phyloP scores from a whole-genome alignment of 2,113 vertebrate species.

The Oreochromis spilurus region DNA sequence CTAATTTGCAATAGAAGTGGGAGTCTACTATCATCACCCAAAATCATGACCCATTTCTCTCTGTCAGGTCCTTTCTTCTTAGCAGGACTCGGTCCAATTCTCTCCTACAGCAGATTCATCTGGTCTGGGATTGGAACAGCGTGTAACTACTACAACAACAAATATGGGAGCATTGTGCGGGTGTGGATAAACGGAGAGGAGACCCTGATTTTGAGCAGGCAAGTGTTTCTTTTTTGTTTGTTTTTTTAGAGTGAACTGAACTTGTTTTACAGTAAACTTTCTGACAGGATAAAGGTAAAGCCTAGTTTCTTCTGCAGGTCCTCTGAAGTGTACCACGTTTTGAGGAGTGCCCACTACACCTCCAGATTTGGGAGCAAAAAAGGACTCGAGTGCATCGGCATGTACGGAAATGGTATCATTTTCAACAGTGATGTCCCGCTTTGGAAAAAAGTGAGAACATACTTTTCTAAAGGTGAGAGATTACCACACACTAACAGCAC shows the following conservation, averaged over 20 bases:
- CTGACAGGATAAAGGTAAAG: neutral
- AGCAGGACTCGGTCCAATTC: constrained; percentile 84
- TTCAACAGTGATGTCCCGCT: constrained; percentile 86
- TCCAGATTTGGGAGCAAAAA: constrained; percentile 84
- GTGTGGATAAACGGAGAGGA: constrained; percentile 95
- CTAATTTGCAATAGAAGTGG: neutral
- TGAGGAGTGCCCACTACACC: constrained; percentile 83
- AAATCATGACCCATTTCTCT: neutral
- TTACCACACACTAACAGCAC: neutral
- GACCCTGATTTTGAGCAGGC: constrained; percentile 92
- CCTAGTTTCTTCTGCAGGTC: constrained; percentile 68
- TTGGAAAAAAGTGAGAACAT: constrained; percentile 83
- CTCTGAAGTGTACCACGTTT: constrained; percentile 81
- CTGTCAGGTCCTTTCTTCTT: constrained; percentile 83
- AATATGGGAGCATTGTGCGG: constrained; percentile 86
- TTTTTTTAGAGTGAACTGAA: neutral
- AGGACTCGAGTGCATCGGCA: constrained; percentile 86
- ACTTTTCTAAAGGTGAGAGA: constrained; percentile 85
- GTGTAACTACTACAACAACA: constrained; percentile 91
- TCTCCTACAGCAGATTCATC: constrained; percentile 84
- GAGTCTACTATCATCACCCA: neutral
- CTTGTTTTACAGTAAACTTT: neutral
- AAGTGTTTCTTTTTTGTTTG: constrained; percentile 26
- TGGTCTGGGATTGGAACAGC: constrained; percentile 91
- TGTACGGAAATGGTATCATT: constrained; percentile 90